phyloP scores from a whole-genome alignment of 2,797 vertebrate species.

The Megaceryle alcyon region DNA sequence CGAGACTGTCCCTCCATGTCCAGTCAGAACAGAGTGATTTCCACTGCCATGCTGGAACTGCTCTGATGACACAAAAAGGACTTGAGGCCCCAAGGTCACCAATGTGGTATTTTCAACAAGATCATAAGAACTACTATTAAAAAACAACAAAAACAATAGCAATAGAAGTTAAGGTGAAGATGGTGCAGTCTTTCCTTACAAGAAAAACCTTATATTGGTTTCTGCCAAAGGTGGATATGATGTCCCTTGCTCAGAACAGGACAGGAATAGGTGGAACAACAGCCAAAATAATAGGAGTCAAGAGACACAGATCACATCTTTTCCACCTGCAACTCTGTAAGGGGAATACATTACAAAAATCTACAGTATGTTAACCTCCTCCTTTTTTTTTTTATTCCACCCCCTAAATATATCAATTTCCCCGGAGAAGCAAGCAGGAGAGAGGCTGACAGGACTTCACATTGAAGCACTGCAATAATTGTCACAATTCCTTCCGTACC shows the following conservation, averaged over 20 bases:
- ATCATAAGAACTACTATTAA: not conserved
- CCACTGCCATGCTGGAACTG: not conserved
- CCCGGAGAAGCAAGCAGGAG: constrained; percentile 16
- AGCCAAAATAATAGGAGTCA: constrained; percentile 33
- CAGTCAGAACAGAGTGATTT: not conserved
- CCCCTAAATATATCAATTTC: constrained; percentile 25
- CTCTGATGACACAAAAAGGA: not conserved
- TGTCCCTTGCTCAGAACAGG: not conserved
- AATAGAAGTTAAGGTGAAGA: not conserved
- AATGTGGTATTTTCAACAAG: not conserved
- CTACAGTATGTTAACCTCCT: not conserved
- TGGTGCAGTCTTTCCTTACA: not conserved
- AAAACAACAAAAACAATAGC: not conserved
- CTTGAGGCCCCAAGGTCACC: not conserved
- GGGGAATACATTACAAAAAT: constrained; percentile 21
- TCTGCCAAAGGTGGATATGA: not conserved
- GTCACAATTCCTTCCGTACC: not conserved
- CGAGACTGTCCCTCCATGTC: not conserved
- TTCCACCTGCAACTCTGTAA: constrained; percentile 5
- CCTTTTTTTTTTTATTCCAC: rapidly evolving
- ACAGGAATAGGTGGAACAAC: not conserved
- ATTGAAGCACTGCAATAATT: constrained; percentile 20
- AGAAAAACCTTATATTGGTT: not conserved
- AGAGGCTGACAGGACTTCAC: constrained; percentile 35
- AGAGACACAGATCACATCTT: not conserved